Evolutionary conservation across 1,140 invertebrate species (phyloP).

Genomic region (Lepidurus packardi): DNA sequence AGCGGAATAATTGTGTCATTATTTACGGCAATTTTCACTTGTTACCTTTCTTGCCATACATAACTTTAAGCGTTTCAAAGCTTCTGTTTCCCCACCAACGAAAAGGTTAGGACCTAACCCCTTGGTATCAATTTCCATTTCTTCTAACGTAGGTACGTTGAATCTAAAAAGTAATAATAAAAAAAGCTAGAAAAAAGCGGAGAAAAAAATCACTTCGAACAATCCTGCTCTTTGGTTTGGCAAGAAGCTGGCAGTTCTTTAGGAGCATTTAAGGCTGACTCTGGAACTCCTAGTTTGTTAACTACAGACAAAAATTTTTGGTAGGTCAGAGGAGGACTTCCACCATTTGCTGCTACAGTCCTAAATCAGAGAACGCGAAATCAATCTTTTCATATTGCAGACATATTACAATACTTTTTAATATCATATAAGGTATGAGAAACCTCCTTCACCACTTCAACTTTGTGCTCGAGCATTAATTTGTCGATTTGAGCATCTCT

Average conservation of each 20-base stretch:
- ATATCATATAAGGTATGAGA: constrained; percentile 65
- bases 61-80: constrained; percentile 54
- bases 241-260: constrained; percentile 45
- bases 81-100: constrained; percentile 65
- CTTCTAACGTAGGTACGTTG: constrained; percentile 55
- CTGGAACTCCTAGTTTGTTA: constrained; percentile 50
- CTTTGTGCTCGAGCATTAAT: constrained; percentile 52
- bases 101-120: constrained; percentile 49
- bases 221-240: constrained; percentile 48
- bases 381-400: neutral
- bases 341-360: constrained; percentile 58
- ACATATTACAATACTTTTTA: too few relatives aligned
- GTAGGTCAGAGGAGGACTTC: constrained; percentile 60
- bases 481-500: constrained; percentile 58
- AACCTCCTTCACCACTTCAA: constrained; percentile 55
- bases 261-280: constrained; percentile 49
- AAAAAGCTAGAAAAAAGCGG: neutral
- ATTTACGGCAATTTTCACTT: neutral
- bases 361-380: constrained; percentile 39
- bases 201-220: constrained; percentile 8
- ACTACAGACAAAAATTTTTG: constrained; percentile 62
- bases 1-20: constrained; percentile 7
- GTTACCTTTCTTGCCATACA: constrained; percentile 52
- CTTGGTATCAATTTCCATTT: constrained; percentile 51
- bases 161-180: constrained; percentile 43